Evolutionary conservation across 1,140 invertebrate genomes (phyloP), one percentile per base, ranked within the genome.

Genomic region (Oscheius sp.): DNA sequence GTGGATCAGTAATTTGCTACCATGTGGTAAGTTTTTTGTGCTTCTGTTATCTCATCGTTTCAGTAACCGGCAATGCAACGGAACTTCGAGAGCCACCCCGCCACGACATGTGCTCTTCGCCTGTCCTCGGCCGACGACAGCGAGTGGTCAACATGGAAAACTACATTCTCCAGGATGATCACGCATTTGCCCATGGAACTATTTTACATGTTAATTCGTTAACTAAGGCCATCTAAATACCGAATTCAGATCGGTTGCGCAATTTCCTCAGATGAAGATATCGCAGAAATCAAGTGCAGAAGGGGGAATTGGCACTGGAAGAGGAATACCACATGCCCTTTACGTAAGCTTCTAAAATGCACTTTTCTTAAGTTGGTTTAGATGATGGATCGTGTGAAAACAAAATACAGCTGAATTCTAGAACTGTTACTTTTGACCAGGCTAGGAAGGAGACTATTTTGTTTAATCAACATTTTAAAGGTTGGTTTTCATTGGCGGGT

Each of bases 381-480:
- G 69, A 42, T 35, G 69, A 65, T 18, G 59, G 38, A 2, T 49
- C 29, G 2, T 75, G 73, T 35, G 32, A 31, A 29, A 31, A 52
- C 28, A 58, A 73, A 49, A 75, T 75, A 38, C 61, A 75, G n/a
- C 35, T 70, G 20, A 70, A 75, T 23, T 63, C 73, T 29, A 58
- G 63, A 2, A 73, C 68, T 2, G 59, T 64, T 2, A 66, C 69
- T 7, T 75, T 64, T 38, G 70, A 75, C 20, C 31, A 31, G n/a
- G 36, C 61, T n/a, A 69, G 61, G 45, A 75, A 65, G 32, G 68
- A 63, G 29, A 62, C 73, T 0, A 59, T 75, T 20, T 28, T 75
- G 3, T 75, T 75, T 42, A 75, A 75, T 29, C 73, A 75, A 45
- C 61, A 75, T 58, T 75, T 75, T 23, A 45, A 71, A 46, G 73